Percentiles rank a stretch among this genome's conserved stretches.
phyloP scores from a whole-genome alignment of 2,797 vertebrate genomes.

The Protosalanx chinensis region DNA sequence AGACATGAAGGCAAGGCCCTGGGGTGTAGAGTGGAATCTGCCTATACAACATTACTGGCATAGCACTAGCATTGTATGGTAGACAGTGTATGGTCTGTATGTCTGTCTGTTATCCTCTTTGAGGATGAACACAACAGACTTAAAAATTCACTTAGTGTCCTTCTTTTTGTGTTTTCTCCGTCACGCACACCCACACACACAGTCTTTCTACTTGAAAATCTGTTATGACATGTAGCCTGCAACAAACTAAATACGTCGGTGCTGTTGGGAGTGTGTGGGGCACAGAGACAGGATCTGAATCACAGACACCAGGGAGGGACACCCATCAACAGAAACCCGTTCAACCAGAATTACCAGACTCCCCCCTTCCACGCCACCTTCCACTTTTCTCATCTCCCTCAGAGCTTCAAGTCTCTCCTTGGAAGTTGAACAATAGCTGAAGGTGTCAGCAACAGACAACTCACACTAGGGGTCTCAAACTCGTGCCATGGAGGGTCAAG shows the following conservation, averaged over 20 bases:
- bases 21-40: constrained; percentile 54
- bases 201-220: not conserved
- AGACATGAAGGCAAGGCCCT: not conserved
- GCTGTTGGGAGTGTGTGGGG: not conserved
- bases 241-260: not conserved
- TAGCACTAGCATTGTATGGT: constrained; percentile 21
- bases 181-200: not conserved
- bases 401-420: not conserved
- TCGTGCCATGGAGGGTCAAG: too few species aligned
- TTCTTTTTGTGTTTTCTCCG: not conserved
- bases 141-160: not conserved
- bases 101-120: constrained; percentile 6
- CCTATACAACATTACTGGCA: constrained; percentile 55
- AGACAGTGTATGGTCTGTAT: not conserved
- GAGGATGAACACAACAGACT: not conserved
- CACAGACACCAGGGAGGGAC: constrained; percentile 26
- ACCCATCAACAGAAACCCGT: constrained; percentile 67
- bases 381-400: constrained; percentile 43
- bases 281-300: constrained; percentile 17
- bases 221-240: not conserved
- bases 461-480: too few species aligned
- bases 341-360: constrained; percentile 68
- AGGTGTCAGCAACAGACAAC: not conserved
- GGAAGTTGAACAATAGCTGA: constrained; percentile 7
- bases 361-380: not conserved